Base-by-base conservation (phyloP, 2,113 vertebrate genomes). In the Albula goreensis region DNA sequence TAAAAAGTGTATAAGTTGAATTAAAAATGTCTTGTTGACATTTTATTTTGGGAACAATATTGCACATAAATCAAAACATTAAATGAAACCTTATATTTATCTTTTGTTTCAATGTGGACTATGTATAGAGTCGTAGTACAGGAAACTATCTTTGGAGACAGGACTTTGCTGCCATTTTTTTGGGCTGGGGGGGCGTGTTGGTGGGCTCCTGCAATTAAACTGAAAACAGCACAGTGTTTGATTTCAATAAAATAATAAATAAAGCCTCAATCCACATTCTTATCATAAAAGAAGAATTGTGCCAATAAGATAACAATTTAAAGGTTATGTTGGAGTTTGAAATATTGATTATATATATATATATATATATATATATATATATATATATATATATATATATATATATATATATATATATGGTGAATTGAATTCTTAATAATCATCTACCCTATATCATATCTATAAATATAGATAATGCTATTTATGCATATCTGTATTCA, bases 41-140 rank as follows among this genome's bases (percentile, higher is more conserved):
- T 83, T 74, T 53, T 81, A 78, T 88, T 80, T 83, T 48, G 86
- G 89, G 81, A 86, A 86, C 78, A 84, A 88, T 86, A 90, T 91
- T 90, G 91, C 91, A 91, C 91, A 89, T 90, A 87, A 88, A 87
- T 84, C 77, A 49, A 80, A 90, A 91, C 89, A 91, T 89, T 90
- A 89, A 90, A 90, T 87, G 66, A 85, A 83, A 80, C 87, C 79
- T 90, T 56, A 86, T 87, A 92, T 90, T 89, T 90, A 90, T 89
- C 89, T 79, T 88, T 63, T 57, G 82, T 87, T 66, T 88, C n/a
- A 50, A 80, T 70, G 83, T 88, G 80, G 79, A 70, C 82, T 83
- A 60, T 88, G 85, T 88, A 88, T 87, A 88, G 81, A 63, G 52
- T 85, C 63, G 86, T 85, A 52, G 74, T 83, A 83, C 74, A 80